Base-by-base conservation (phyloP, 2,888 invertebrate species). In the Cataglyphis altisquamis region DNA sequence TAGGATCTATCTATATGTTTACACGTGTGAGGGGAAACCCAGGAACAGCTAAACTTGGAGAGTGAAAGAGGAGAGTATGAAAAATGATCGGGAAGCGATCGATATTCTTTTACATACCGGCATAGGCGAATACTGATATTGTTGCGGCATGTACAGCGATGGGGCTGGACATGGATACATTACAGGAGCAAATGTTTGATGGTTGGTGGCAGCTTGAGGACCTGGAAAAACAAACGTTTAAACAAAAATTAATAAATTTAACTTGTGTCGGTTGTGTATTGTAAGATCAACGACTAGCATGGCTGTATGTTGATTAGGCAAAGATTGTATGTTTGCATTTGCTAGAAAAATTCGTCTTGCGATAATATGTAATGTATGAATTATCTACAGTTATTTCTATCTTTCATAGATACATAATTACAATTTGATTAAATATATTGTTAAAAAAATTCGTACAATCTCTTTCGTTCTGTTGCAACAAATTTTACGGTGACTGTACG, bases 91-190 rank as follows among this genome's bases (percentile, higher is more conserved):
- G 18, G 5, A 62, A 60, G 15, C 15, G 0, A 68, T 36, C 8
- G 45, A 36, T 52, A 57, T 57, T 57, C 9, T 68, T 82, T 87
- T 82, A 93, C 94, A 92, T 91, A 95, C 95, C 91, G 95, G 94
- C 91, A 95, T 94, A 55, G 95, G 94, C 21, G 95, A 92, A 91
- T 95, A 95, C 86, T 92, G 95, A 91, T 94, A 95, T 85, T 95
- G 95, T 87, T 95, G 95, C 66, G 95, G 94, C 94, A 95, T 93
- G 83, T 94, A 95, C 64, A 95, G 87, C 72, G 95, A 94, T 52
- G 95, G 95, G 45, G 94, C 93, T 55, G 94, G 94, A 83, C 94
- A 94, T 15, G 95, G 94, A 85, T 95, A 95, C 93, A 95, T 94
- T 87, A 95, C 88, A 68, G 95, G 94, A 25, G 94, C 93, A 72